phyloP scores from a whole-genome alignment of 2,113 vertebrate genomes.

The Trochalopteron elliotii region DNA sequence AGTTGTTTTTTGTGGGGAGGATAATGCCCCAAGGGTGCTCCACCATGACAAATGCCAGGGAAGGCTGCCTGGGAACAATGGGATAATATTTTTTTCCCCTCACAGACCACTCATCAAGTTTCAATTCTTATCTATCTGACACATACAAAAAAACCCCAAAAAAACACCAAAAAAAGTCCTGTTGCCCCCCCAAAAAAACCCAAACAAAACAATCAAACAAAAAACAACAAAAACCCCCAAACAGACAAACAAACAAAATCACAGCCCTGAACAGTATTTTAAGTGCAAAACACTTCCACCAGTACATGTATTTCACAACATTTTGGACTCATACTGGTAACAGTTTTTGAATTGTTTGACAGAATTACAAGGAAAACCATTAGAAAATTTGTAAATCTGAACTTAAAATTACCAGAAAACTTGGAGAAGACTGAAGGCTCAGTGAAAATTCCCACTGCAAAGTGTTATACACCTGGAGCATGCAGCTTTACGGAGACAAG shows the following conservation, averaged over 20 bases:
- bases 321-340: background rate
- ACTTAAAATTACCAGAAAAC: background rate
- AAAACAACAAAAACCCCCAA: too few relatives aligned
- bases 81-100: background rate
- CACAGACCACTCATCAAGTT: background rate
- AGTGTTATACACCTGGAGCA: background rate
- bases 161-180: background rate
- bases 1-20: background rate
- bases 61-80: background rate
- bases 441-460: background rate
- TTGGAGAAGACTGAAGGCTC: background rate
- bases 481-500: background rate
- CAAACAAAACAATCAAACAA: background rate
- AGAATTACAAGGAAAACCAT: background rate
- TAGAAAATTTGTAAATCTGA: background rate
- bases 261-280: background rate
- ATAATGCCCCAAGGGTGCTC: background rate
- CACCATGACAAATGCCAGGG: background rate
- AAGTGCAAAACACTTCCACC: background rate
- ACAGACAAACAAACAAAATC: background rate
- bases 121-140: background rate
- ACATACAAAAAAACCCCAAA: too few relatives aligned
- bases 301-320: fast-evolving
- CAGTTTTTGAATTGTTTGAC: background rate
- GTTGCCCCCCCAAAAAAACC: too few relatives aligned